A percentile compares a stretch with the other conserved stretches of the same genome.
phyloP scores from a whole-genome alignment of 2,797 vertebrate genomes.

The Anguilla pacifica region DNA sequence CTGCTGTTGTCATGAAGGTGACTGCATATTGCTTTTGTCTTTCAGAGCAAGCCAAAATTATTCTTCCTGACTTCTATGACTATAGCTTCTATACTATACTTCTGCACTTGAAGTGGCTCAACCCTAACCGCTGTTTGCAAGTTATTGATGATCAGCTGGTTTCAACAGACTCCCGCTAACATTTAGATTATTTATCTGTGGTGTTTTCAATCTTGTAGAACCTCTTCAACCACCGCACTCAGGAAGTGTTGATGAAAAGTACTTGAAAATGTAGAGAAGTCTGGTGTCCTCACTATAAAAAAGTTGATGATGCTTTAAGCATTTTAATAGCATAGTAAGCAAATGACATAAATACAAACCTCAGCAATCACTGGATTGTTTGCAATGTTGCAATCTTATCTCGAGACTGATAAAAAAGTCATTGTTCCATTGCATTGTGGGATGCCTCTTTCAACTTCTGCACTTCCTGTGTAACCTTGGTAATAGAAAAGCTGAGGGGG shows the following conservation, averaged over 20 bases:
- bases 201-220: background rate
- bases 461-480: background rate
- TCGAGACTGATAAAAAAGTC: background rate
- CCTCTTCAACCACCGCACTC: background rate
- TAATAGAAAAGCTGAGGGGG: background rate
- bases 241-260: background rate
- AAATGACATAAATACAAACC: background rate
- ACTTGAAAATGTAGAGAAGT: background rate
- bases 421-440: background rate
- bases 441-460: background rate
- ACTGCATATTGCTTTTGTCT: constrained; percentile 9
- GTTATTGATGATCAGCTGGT: background rate
- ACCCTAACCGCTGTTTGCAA: background rate
- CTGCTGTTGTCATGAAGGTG: background rate
- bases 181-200: background rate
- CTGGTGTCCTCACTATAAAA: background rate
- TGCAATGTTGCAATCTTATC: background rate
- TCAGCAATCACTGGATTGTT: background rate
- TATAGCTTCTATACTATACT: background rate
- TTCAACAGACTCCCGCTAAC: background rate
- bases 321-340: background rate
- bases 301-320: background rate
- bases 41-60: background rate
- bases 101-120: background rate
- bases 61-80: background rate